These are phyloP conservation scores for Bubo bubo DNA, from an alignment of 2,113 vertebrate species.

Conservation along the genomic window DNA sequence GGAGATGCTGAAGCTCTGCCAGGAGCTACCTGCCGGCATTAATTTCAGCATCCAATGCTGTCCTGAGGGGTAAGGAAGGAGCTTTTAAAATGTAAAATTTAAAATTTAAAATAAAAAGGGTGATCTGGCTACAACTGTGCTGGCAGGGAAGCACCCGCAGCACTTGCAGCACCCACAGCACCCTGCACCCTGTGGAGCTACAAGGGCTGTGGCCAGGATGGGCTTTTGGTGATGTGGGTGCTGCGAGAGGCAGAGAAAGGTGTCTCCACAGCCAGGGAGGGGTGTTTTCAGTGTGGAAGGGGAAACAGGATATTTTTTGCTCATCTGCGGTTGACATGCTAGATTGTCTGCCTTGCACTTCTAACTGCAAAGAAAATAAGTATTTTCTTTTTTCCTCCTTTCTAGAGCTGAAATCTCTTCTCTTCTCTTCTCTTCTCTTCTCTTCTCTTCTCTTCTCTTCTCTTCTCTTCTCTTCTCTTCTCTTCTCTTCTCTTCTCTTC, in stretches of 20 bases:
- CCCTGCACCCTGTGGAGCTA: background rate
- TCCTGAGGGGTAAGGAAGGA: background rate
- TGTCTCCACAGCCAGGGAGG: rapidly evolving
- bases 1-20: background rate
- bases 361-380: background rate
- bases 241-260: background rate
- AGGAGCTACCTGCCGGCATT: background rate
- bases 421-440: background rate
- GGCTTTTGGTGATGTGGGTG: background rate
- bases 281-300: background rate
- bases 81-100: background rate
- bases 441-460: background rate
- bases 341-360: background rate
- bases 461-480: background rate
- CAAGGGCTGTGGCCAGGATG: rapidly evolving
- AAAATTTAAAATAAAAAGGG: no score
- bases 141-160: background rate
- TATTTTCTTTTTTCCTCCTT: background rate
- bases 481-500: no score
- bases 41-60: background rate
- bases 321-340: background rate
- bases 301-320: background rate
- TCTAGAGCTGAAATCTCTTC: background rate
- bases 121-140: background rate
- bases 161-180: background rate